Base-by-base conservation (phyloP, 2,113 vertebrate species). In the Crotalus horridus region DNA sequence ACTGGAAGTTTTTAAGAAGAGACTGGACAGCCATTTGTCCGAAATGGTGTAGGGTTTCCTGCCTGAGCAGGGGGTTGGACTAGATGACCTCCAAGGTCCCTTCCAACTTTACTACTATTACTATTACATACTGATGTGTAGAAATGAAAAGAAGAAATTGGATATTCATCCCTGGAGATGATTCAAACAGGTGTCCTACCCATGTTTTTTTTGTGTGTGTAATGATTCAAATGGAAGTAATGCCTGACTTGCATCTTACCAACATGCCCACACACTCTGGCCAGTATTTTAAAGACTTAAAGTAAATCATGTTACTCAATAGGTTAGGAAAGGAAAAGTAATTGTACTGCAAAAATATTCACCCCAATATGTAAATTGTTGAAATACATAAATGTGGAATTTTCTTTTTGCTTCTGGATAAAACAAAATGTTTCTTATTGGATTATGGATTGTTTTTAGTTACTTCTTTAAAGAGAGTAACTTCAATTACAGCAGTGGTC, bases 381-480 rank as follows among this genome's bases (percentile, higher is more conserved):
- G 20, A 58, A 92, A 24, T 85, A 59, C 26, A 92, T 6, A 39
- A 48, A 89, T 81, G n/a, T 64, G 29, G 64, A 6, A 6, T 61
- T 5, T 46, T 89, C 0, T 92, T 55, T 56, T 81, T 17, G 51
- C 55, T 81, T 56, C n/a, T 24, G 48, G 15, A 48, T 55, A 51
- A 39, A 89, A 26, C 43, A 85, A 89, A 58, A 5, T 59, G 5
- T 85, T 56, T n/a, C 46, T 48, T 43, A 53, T 29, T 85, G 64
- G 51, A 4, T 55, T 55, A 12, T 33, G 59, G 21, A 53, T 61
- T 13, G 61, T 69, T 92, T 93, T 86, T 17, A 53, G 58, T 56
- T 81, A 56, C 8, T 59, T 85, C 26, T 26, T 10, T 29, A 95
- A 58, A 92, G 90, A 92, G 92, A 91, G 17, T 89, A 86, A 59